Conservation (phyloP, 2,888 invertebrate species). For the Maniola hyperantus region DNA sequence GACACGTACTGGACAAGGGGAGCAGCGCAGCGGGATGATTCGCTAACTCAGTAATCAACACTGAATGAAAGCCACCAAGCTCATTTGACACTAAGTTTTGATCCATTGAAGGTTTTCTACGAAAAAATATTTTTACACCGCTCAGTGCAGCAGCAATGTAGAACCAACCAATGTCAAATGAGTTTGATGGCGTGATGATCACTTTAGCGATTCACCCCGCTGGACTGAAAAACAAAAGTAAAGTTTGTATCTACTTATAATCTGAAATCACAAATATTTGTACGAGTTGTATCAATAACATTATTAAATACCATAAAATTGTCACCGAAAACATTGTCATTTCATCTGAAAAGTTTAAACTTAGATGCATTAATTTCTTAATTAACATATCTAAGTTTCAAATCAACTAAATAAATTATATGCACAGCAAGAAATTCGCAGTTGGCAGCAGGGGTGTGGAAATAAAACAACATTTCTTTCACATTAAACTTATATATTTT, state of each 20-base stretch:
- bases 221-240: background rate
- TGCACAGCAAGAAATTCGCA: constrained; percentile 36
- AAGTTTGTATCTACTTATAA: background rate
- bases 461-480: constrained; percentile 76
- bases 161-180: too few species aligned
- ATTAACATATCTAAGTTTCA: background rate
- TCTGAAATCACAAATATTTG: background rate
- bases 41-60: too few species aligned
- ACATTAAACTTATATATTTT: constrained; percentile 82
- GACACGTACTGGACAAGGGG: too few species aligned
- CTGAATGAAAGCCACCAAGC: too few species aligned
- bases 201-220: too few species aligned
- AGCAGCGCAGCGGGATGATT: too few species aligned
- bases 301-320: too few species aligned
- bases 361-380: background rate
- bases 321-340: background rate
- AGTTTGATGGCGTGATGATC: too few species aligned
- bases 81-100: too few species aligned
- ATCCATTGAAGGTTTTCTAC: too few species aligned
- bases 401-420: background rate
- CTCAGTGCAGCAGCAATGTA: too few species aligned
- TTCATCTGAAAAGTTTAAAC: background rate
- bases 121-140: too few species aligned
- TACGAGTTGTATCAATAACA: background rate
- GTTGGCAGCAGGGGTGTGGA: constrained; percentile 42